Conservation (phyloP, 2,888 invertebrate genomes). For the Petrolisthes cinctipes region DNA sequence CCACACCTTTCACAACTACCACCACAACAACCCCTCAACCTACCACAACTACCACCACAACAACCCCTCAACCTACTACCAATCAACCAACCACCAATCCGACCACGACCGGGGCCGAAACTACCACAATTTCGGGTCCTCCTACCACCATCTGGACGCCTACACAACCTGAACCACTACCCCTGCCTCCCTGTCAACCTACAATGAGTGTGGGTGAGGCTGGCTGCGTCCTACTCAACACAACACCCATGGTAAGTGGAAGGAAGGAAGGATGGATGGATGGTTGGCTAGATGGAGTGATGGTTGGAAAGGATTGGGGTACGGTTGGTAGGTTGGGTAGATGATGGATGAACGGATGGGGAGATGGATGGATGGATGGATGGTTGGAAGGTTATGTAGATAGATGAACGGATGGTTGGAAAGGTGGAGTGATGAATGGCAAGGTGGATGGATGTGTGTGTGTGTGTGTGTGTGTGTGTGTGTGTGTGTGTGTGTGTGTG, state of each 20-base stretch:
- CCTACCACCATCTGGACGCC: neutral
- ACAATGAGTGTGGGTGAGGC: too few species aligned
- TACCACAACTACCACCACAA: neutral
- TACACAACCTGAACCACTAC: neutral
- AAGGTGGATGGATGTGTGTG: constrained; percentile 6
- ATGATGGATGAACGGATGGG: neutral
- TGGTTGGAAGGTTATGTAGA: neutral
- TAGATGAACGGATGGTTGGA: neutral
- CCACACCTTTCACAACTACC: neutral
- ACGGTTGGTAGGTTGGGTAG: neutral
- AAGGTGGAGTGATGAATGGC: neutral
- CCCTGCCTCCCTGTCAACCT: too few species aligned
- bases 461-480: constrained; percentile 16
- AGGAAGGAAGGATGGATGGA: too few species aligned
- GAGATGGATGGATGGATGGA: neutral
- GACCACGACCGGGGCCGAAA: neutral
- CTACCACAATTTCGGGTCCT: neutral
- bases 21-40: neutral
- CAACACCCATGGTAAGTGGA: too few species aligned
- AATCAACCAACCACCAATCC: neutral
- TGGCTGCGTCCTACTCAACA: too few species aligned
- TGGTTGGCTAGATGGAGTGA: neutral
- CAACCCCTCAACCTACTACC: neutral
- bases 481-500: constrained; percentile 16
- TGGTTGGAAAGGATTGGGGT: neutral